phyloP scores from a whole-genome alignment of 2,888 invertebrate genomes.

The Nipponacmea schrenckii region DNA sequence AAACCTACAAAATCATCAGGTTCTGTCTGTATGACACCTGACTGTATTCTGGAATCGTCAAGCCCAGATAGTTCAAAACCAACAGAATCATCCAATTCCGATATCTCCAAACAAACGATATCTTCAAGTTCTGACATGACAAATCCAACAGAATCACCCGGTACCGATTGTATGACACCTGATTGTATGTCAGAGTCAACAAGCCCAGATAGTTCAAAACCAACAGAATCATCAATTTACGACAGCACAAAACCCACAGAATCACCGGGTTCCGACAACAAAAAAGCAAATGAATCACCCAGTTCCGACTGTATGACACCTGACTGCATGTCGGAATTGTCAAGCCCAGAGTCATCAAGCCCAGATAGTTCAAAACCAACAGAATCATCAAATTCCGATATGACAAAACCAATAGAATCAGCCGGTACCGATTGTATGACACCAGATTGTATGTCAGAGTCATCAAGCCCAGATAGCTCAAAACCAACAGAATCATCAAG shows the following conservation, averaged over 20 bases:
- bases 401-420: too few species aligned
- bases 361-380: background rate
- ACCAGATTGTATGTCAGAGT: background rate
- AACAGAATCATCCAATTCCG: background rate
- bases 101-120: background rate
- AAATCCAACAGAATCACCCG: background rate
- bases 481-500: background rate
- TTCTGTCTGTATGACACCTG: background rate
- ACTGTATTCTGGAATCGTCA: too few species aligned
- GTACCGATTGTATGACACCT: background rate
- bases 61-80: background rate
- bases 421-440: background rate
- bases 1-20: background rate
- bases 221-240: background rate
- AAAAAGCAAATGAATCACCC: too few species aligned
- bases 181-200: background rate
- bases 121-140: background rate
- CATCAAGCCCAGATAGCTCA: background rate
- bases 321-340: too few species aligned
- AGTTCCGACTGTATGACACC: too few species aligned
- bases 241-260: too few species aligned
- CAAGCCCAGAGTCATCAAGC: background rate
- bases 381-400: background rate
- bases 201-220: background rate
- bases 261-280: too few species aligned